These are phyloP conservation scores for Numenius arquata DNA, from an alignment of 2,113 vertebrate species.

Conservation along the genomic window DNA sequence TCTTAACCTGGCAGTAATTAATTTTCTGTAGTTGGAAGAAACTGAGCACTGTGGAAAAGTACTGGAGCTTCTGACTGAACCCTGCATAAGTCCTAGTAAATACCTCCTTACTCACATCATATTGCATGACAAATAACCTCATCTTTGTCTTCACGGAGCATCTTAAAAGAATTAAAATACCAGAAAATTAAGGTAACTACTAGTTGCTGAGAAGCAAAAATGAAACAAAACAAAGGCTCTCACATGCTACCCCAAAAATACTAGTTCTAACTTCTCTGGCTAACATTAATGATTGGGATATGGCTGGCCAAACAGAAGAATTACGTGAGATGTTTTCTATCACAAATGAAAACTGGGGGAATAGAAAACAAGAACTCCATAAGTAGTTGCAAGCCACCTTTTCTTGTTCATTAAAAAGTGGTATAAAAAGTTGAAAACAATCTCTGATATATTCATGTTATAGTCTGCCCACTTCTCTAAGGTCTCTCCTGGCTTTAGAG, in stretches of 20 bases:
- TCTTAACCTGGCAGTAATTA: neutral
- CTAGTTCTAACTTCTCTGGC: neutral
- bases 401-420: neutral
- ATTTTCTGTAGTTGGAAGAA: neutral
- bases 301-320: neutral
- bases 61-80: neutral
- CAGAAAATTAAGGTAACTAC: neutral
- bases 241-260: neutral
- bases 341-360: neutral
- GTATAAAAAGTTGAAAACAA: neutral
- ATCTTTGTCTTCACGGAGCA: neutral
- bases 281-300: neutral
- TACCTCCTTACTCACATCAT: neutral
- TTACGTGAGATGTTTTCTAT: neutral
- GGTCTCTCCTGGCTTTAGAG: neutral
- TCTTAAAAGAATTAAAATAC: neutral
- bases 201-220: neutral
- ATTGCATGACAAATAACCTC: neutral
- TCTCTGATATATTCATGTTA: neutral
- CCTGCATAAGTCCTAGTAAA: neutral
- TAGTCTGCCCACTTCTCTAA: neutral
- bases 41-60: neutral
- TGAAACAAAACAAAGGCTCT: neutral
- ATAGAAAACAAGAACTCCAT: accelerated
- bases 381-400: neutral